phyloP scores from a whole-genome alignment of 1,140 invertebrate genomes.

The Trichomalopsis sarcophagae region DNA sequence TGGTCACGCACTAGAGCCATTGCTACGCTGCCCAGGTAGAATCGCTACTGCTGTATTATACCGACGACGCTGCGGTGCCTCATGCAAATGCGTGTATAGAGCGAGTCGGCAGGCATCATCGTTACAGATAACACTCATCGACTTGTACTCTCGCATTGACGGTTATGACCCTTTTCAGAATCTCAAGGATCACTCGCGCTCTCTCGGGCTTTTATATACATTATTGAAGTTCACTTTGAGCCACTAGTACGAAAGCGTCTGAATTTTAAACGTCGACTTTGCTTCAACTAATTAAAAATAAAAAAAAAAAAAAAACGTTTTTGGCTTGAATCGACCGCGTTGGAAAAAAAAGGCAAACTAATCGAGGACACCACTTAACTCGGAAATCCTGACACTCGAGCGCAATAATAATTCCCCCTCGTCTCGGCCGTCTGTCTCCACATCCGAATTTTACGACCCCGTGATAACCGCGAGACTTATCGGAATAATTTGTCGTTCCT shows the following conservation, averaged over 20 bases:
- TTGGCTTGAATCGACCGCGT: too few relatives aligned
- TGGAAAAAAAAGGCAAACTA: background rate
- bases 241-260: background rate
- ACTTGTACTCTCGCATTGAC: background rate
- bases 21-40: background rate
- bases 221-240: background rate
- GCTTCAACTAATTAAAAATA: background rate
- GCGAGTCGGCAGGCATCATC: too few relatives aligned
- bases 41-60: too few relatives aligned
- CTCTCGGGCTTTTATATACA: background rate
- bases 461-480: too few relatives aligned
- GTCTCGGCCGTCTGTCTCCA: too few relatives aligned
- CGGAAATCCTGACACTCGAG: conserved; percentile 20
- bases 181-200: background rate
- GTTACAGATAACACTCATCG: too few relatives aligned
- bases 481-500: too few relatives aligned
- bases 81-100: too few relatives aligned
- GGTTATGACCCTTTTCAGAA: background rate
- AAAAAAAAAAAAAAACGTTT: too few relatives aligned
- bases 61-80: too few relatives aligned
- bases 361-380: conserved; percentile 12
- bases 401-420: conserved; percentile 14
- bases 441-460: too few relatives aligned
- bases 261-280: background rate
- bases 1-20: conserved; percentile 65